phyloP scores from a whole-genome alignment of 2,797 vertebrate genomes.

The Eutrigla gurnardus region DNA sequence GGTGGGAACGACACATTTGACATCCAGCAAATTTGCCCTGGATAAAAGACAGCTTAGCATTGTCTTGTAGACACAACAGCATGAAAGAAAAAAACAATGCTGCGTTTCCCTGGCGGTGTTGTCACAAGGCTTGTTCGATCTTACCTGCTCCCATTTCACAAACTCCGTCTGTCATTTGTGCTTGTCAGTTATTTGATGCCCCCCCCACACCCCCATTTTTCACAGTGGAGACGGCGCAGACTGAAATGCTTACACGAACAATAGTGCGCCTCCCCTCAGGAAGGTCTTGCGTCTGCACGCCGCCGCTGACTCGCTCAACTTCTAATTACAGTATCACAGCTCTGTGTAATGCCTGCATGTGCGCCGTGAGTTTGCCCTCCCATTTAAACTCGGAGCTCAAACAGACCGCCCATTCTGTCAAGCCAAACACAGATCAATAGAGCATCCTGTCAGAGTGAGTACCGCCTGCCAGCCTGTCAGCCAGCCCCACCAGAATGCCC shows the following conservation, averaged over 20 bases:
- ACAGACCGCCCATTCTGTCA: constrained; percentile 76
- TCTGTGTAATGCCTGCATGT: constrained; percentile 51
- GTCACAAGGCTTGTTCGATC: constrained; percentile 57
- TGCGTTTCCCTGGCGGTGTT: constrained; percentile 44
- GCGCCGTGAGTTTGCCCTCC: constrained; percentile 63
- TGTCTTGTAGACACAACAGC: constrained; percentile 52
- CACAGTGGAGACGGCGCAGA: constrained; percentile 36
- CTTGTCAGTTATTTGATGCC: constrained; percentile 66
- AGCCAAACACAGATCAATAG: constrained; percentile 73
- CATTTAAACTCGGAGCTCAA: constrained; percentile 67
- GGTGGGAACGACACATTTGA: constrained; percentile 41
- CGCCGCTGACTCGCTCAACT: constrained; percentile 49
- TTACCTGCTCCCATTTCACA: constrained; percentile 65
- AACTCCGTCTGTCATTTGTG: constrained; percentile 63
- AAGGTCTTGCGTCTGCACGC: constrained; percentile 58
- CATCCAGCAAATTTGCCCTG: constrained; percentile 46
- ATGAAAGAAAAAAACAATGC: constrained; percentile 57
- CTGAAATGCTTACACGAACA: constrained; percentile 49
- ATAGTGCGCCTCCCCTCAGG: constrained; percentile 65
- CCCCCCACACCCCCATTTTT: constrained; percentile 18
- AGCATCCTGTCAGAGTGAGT: constrained; percentile 75
- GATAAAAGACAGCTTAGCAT: constrained; percentile 67
- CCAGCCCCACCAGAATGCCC: constrained; percentile 50
- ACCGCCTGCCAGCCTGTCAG: constrained; percentile 71
- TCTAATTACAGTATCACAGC: constrained; percentile 73